Base-by-base conservation (phyloP, 2,797 vertebrate genomes). In the Rhinoraja longicauda region DNA sequence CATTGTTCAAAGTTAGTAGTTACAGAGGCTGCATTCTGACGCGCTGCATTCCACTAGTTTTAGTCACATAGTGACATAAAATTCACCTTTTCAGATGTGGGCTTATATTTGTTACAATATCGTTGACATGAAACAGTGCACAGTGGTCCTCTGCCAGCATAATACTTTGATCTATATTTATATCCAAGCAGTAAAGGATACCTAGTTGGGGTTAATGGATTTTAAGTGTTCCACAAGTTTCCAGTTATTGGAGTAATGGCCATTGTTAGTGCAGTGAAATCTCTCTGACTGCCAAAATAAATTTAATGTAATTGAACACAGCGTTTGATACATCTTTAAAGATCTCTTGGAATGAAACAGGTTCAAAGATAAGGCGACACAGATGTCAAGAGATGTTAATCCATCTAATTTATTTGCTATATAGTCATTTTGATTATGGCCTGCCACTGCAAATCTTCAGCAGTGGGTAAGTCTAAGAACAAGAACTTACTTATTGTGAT, bases 101-200 rank as follows among this genome's bases (percentile, higher is more conserved):
- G 53, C 86, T 86, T 86, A n/a, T 62, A n/a, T 86, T 59, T 62
- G 57, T 59, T 86, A 59, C 86, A 57, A 62, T 86, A 62, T 86
- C 82, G 57, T 82, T 53, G 82, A 3, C 57, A 39, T 13, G 59
- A 59, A 86, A 29, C 29, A 29, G n/a, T 62, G 57, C 57, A 62
- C 53, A n/a, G 57, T 62, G 57, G 26, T 86, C 26, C 59, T 12
- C 13, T n/a, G n/a, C 82, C 82, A 62, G 2, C 15, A 5, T n/a
- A 86, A 86, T 86, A 29, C 57, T 86, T 86, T 86, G 82, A 82
- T 82, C 79, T 82, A 53, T 57, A 82, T 82, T 29, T 86, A 57
- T 59, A n/a, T 62, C 26, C 6, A 62, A 86, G 29, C 82, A 86
- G 62, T 57, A 86, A 86, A 86, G 24, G 53, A 59, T 86, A 86